A percentile compares a stretch with the other conserved stretches of the same genome.
phyloP scores from a whole-genome alignment of 2,113 vertebrate genomes.

The Centrocercus urophasianus region DNA sequence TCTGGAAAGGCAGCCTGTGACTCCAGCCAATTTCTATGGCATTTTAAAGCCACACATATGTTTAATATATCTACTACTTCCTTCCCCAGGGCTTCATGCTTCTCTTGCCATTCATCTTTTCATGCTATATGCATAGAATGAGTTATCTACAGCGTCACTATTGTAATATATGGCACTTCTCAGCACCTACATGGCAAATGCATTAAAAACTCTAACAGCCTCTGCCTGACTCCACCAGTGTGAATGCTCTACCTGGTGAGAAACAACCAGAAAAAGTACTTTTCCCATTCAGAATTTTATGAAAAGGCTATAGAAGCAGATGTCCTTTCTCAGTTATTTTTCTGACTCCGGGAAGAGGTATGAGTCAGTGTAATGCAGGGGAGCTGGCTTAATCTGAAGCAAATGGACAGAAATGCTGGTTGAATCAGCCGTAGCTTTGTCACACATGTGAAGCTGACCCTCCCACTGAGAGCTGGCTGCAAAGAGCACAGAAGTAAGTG shows the following conservation, averaged over 20 bases:
- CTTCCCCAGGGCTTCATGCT: constrained; percentile 29
- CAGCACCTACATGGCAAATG: constrained; percentile 39
- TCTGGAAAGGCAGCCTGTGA: constrained; percentile 30
- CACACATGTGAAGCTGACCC: background rate
- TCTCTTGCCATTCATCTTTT: constrained; percentile 60
- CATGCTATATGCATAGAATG: background rate
- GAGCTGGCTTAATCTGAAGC: background rate
- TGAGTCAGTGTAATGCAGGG: background rate
- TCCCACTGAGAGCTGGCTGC: background rate
- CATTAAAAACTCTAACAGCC: constrained; percentile 31
- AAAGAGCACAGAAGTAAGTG: background rate
- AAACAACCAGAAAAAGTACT: background rate
- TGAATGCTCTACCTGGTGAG: constrained; percentile 19
- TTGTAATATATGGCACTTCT: constrained; percentile 18
- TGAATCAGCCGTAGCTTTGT: background rate
- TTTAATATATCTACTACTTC: constrained; percentile 56
- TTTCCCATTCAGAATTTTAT: background rate
- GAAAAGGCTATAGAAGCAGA: background rate
- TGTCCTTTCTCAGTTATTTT: background rate
- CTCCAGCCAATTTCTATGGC: constrained; percentile 25
- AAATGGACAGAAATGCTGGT: background rate
- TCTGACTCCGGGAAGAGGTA: background rate
- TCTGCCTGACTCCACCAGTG: background rate
- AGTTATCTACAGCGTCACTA: background rate
- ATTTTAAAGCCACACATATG: constrained; percentile 60